A percentile compares a stretch with the other conserved stretches of the same genome.
Evolutionary conservation across 2,113 vertebrate genomes (phyloP).

Genomic region (Nothoprocta pentlandii): DNA sequence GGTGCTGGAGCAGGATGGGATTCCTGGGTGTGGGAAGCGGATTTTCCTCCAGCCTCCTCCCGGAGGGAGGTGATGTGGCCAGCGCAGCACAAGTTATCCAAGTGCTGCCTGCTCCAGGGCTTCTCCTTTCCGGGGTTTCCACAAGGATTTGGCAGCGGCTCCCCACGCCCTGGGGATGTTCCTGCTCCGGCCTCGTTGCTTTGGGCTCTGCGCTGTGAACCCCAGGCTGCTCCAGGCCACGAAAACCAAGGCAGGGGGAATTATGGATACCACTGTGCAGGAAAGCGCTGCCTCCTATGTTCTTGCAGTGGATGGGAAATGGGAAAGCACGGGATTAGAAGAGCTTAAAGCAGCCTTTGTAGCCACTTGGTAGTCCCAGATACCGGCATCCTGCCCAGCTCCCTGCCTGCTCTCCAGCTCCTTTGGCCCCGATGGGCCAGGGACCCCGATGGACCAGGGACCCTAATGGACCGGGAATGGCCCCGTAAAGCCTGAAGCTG

Average conservation of each 20-base stretch:
- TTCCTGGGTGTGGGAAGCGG: not conserved
- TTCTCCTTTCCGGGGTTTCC: not conserved
- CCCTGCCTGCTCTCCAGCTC: not conserved
- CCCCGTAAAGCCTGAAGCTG: not conserved
- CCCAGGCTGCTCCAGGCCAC: not conserved
- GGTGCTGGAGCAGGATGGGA: not conserved
- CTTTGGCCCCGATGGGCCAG: fast-evolving
- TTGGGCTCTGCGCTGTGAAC: not conserved
- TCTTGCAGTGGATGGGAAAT: not conserved
- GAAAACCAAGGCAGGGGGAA: not conserved
- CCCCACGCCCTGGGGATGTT: not conserved
- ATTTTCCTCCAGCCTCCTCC: not conserved
- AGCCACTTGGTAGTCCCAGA: not conserved
- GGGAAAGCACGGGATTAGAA: not conserved
- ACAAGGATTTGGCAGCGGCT: fast-evolving
- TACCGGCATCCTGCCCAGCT: not conserved
- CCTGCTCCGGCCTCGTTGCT: not conserved
- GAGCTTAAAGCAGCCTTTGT: not conserved
- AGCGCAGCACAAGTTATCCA: not conserved
- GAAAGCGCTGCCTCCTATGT: not conserved
- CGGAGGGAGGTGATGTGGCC: not conserved
- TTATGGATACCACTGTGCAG: not conserved
- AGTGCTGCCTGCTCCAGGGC: not conserved
- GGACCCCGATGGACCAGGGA: not conserved
- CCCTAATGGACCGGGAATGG: not conserved